A percentile compares a stretch with the other conserved stretches of the same genome.
Conservation (phyloP, 2,888 invertebrate genomes). For the Rhagophthalmus giganteus region DNA sequence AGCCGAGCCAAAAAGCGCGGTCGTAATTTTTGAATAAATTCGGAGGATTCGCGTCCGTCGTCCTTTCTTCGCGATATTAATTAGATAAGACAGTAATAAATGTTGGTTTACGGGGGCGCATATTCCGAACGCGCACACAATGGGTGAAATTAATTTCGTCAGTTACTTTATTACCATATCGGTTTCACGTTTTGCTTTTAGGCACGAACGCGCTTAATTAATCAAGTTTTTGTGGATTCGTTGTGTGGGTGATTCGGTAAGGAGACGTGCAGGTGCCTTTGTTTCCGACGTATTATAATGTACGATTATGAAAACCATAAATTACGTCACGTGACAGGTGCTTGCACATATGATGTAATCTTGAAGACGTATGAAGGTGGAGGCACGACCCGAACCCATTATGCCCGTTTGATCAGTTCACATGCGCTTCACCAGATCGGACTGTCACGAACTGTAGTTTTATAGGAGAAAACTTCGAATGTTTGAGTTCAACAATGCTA, state of each 20-base stretch:
- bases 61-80: constrained; percentile 19
- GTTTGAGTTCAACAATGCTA: constrained; percentile 27
- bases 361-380: constrained; percentile 38
- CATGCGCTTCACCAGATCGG: constrained; percentile 36
- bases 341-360: constrained; percentile 42
- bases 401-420: constrained; percentile 36
- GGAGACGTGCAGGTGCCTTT: constrained; percentile 37
- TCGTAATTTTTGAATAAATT: constrained; percentile 7
- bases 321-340: constrained; percentile 44
- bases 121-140: constrained; percentile 14
- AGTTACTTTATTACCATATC: constrained; percentile 39
- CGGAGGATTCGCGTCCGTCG: constrained; percentile 2
- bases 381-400: constrained; percentile 39
- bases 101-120: constrained; percentile 15
- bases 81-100: constrained; percentile 24
- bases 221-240: constrained; percentile 41
- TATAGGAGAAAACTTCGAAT: constrained; percentile 28
- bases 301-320: constrained; percentile 41
- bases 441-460: constrained; percentile 35
- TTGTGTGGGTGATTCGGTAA: constrained; percentile 29
- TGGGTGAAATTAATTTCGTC: constrained; percentile 26
- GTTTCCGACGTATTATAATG: constrained; percentile 38
- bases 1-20: constrained; percentile 4
- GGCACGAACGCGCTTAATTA: constrained; percentile 40
- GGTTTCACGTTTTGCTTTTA: constrained; percentile 38